A percentile compares a stretch with the other conserved stretches of the same genome.
phyloP scores from a whole-genome alignment of 2,888 invertebrate species.

The Ganaspis brasiliensis region DNA sequence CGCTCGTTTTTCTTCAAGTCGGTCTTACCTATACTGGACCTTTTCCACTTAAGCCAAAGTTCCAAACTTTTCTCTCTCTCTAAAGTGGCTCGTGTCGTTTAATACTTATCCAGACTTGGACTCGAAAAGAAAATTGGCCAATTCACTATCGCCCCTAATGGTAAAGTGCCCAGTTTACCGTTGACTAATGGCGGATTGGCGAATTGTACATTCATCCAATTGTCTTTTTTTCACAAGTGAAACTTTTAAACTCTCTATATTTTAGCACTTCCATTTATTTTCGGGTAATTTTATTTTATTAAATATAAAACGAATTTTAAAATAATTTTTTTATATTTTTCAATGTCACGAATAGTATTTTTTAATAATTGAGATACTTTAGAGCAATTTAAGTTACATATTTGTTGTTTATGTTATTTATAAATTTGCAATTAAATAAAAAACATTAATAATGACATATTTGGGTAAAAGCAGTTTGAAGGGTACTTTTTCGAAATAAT shows the following conservation, averaged over 20 bases:
- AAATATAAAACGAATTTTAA: too few relatives aligned
- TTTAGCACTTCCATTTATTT: not conserved
- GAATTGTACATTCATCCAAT: conserved; percentile 21
- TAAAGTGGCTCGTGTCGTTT: conserved; percentile 37
- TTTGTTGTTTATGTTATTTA: too few relatives aligned
- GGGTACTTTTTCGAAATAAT: too few relatives aligned
- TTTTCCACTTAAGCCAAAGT: conserved; percentile 40
- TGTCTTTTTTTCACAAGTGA: not conserved
- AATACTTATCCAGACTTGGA: conserved; percentile 36
- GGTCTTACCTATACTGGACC: conserved; percentile 37
- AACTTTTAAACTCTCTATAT: conserved; percentile 16
- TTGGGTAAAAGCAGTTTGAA: too few relatives aligned
- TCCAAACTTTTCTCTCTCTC: conserved; percentile 24
- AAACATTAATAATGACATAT: too few relatives aligned
- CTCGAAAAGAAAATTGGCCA: conserved; percentile 36
- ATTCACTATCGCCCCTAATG: conserved; percentile 40
- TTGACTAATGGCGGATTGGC: conserved; percentile 40
- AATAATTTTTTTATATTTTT: too few relatives aligned
- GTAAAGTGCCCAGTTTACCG: conserved; percentile 40
- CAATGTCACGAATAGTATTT: too few relatives aligned
- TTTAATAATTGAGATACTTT: too few relatives aligned
- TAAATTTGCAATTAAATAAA: too few relatives aligned
- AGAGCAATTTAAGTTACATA: too few relatives aligned
- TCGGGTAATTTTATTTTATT: not conserved
- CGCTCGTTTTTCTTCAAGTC: conserved; percentile 32